phyloP scores from a whole-genome alignment of 2,797 vertebrate species.

The Alcedo quadribrachys region DNA sequence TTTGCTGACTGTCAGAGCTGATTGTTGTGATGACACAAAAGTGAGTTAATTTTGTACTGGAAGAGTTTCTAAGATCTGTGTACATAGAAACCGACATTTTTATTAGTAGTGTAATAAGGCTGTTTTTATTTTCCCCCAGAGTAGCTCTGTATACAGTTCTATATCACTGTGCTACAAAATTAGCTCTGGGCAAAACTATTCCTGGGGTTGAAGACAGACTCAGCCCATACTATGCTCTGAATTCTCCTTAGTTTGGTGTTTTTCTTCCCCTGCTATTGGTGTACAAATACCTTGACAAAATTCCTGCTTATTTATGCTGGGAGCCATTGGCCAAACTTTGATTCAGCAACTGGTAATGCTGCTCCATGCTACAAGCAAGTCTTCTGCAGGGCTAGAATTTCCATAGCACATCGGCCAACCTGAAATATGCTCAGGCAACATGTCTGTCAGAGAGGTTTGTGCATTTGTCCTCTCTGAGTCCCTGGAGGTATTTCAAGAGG shows the following conservation, averaged over 20 bases:
- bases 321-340: neutral
- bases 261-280: neutral
- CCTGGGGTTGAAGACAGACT: neutral
- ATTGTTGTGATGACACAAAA: neutral
- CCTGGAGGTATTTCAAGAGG: neutral
- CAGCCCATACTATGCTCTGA: neutral
- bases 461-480: neutral
- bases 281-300: neutral
- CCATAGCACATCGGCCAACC: neutral
- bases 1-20: neutral
- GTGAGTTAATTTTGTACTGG: slow-evolving; percentile 8
- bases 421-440: neutral
- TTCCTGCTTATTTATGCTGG: neutral
- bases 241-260: neutral
- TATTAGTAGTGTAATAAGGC: neutral
- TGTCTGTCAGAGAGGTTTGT: neutral
- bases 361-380: neutral
- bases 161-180: neutral
- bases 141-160: neutral
- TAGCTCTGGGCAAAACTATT: neutral
- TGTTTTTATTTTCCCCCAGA: slow-evolving; percentile 2
- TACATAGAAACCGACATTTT: slow-evolving; percentile 27
- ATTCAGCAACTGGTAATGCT: neutral
- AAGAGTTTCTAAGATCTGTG: neutral
- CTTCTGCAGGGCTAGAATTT: neutral